Base-by-base conservation (phyloP, 2,888 invertebrate genomes). In the Drosophila helvetica region DNA sequence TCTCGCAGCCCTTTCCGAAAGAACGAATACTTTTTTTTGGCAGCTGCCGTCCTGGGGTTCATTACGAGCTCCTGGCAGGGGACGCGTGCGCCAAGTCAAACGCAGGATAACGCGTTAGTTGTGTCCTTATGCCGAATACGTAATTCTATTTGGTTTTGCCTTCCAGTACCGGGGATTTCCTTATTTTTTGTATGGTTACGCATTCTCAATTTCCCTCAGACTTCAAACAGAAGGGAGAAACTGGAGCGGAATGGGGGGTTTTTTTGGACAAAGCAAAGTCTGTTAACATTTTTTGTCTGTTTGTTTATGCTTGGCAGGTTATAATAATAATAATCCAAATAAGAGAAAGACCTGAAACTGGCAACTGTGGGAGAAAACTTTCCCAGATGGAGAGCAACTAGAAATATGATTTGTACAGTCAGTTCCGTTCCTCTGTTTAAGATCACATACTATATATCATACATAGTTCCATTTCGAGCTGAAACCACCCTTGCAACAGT, bases 31-130 rank as follows among this genome's bases (percentile, higher is more conserved):
- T 43, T 47, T n/a, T 15, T 51, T 46, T 60, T 46, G 55, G 61
- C 81, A 73, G 80, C 80, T 84, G 79, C 71, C 55, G 45, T 43
- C 47, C 45, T 19, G 30, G 51, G 50, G 60, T 57, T 62, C 33
- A 15, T 56, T 47, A 7, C 42, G 12, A n/a, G 42, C 25, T 52
- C 52, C 47, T 27, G 45, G 43, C 47, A 61, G 10, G 27, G 64
- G 68, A 77, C 74, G 87, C 88, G 85, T 85, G 86, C 76, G 63
- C 51, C 64, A 62, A 62, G 75, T 80, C 80, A 77, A 71, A 80
- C 76, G 61, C 86, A 83, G 86, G 74, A 78, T 67, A 56, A 53
- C 75, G 62, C 43, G 43, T 48, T 56, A 55, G 63, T 33, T 33
- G 45, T 56, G 70, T 77, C 58, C 80, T 74, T 69, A 33, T 59